Base-by-base conservation (phyloP, 2,888 invertebrate species). In the Digitonthophagus gazella region DNA sequence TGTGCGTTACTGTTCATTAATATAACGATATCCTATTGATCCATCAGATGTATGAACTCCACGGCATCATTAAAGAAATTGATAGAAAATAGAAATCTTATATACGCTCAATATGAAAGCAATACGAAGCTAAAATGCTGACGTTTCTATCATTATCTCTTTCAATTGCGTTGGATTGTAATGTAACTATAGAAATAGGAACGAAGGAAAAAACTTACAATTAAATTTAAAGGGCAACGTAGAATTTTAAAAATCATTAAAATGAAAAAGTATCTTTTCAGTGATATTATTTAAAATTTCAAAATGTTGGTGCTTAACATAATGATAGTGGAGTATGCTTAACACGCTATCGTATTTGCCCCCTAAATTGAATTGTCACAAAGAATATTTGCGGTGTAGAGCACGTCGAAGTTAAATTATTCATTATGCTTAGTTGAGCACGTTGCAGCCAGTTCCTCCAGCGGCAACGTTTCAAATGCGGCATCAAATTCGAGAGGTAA, bases 351-450 rank as follows among this genome's bases (percentile, higher is more conserved):
- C 28, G 28, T 44, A 44, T 44, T 44, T 11, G 28, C 28, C 11
- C 28, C 28, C 28, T 8, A 44, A 44, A 44, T 44, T 44, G 28
- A 44, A 44, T 44, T 44, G 28, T 44, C 28, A 11, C 28, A 44
- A 44, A 44, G 28, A 44, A 44, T 44, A 44, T 44, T 44, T 44
- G 28, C 28, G 28, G 28, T 44, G 11, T 74, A 83, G 83, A 3
- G 79, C 81, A 18, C 81, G 81, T n/a, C 80, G 73, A 73, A 61
- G 61, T 61, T 61, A 61, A 61, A 18, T 61, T 61, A 61, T 61
- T 61, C 61, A 61, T 61, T 61, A 61, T 61, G 61, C 19, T 61
- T 61, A 61, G 61, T 61, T 61, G 20, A 18, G 20, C 18, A 61
- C 18, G 61, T 61, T 61, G 61, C 28, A 11, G 28, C 8, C 28